Base-by-base conservation (phyloP, 2,888 invertebrate genomes). In the Rhingia campestris region DNA sequence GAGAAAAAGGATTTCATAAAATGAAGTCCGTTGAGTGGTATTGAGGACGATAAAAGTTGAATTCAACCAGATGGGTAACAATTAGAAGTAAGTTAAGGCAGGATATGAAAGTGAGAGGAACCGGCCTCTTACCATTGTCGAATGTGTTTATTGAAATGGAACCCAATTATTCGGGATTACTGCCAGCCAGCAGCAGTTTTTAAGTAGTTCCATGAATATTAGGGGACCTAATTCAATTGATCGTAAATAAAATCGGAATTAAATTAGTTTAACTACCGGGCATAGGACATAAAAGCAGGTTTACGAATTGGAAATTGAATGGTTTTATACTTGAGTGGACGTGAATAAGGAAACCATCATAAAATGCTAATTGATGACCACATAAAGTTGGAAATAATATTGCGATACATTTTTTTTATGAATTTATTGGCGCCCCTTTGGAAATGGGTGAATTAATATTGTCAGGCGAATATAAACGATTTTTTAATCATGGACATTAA, bases 121-220 rank as follows among this genome's bases (percentile, higher is more conserved):
- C 49, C 72, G 35, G 59, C 41, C 51, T 61, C 59, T 43, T 37
- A 32, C 41, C 1, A 41, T 32, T 30, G 4, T 39, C 30, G 58
- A 58, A 41, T 51, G 49, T 51, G 59, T 41, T 61, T 51, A 43
- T 43, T 59, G 72, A 72, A 72, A 61, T 51, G 53, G 12, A 35
- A 35, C 54, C 54, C 43, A 67, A 67, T 67, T 67, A 67, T 35
- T 33, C 54, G n/a, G 41, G 51, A 72, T 51, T 72, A 61, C 53
- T 39, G 56, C 69, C 61, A 53, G 12, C 51, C 43, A 53, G 51
- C 72, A 61, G 72, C 59, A 43, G 43, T 51, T 61, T n/a, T 43
- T 61, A 41, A 41, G 45, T 51, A 5, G 10, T 9, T 41, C 10
- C 9, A 6, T 12, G 39, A 47, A 12, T 41, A 51, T 51, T 37